Evolutionary conservation across 2,888 invertebrate genomes (phyloP).

Genomic region (Polyommatus iphigenia): DNA sequence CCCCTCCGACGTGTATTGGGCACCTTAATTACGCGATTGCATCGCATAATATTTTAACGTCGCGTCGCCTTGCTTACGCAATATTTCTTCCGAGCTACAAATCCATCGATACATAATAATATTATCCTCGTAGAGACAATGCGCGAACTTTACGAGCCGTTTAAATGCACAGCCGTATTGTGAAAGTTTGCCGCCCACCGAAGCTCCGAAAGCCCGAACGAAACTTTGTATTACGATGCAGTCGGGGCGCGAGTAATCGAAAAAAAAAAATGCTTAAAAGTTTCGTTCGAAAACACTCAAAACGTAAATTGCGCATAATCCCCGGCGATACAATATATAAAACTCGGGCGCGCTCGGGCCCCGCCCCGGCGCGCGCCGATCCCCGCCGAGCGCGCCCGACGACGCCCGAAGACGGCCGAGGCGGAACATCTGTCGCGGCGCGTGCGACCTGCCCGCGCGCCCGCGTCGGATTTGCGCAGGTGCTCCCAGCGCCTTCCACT

Average conservation of each 20-base stretch:
- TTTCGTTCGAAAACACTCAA: slow-evolving; percentile 34
- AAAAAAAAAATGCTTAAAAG: slow-evolving; percentile 21
- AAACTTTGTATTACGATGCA: not conserved
- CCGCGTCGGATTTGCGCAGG: slow-evolving; percentile 39
- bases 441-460: slow-evolving; percentile 45
- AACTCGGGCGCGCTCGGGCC: slow-evolving; percentile 11
- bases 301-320: slow-evolving; percentile 32
- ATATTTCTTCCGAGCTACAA: not conserved
- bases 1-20: not conserved
- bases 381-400: slow-evolving; percentile 34
- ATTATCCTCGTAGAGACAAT: not conserved
- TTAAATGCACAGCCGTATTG: not conserved
- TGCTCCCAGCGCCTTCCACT: slow-evolving; percentile 26
- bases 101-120: not conserved
- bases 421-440: slow-evolving; percentile 57
- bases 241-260: slow-evolving; percentile 7
- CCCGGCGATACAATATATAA: slow-evolving; percentile 1
- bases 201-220: not conserved
- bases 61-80: too few species aligned
- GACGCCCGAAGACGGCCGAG: slow-evolving; percentile 47
- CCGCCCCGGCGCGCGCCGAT: not conserved
- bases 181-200: not conserved
- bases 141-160: slow-evolving; percentile 4
- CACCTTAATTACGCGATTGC: not conserved
- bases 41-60: not conserved